phyloP scores from a whole-genome alignment of 1,140 invertebrate genomes.

The Choristoneura fumiferana region DNA sequence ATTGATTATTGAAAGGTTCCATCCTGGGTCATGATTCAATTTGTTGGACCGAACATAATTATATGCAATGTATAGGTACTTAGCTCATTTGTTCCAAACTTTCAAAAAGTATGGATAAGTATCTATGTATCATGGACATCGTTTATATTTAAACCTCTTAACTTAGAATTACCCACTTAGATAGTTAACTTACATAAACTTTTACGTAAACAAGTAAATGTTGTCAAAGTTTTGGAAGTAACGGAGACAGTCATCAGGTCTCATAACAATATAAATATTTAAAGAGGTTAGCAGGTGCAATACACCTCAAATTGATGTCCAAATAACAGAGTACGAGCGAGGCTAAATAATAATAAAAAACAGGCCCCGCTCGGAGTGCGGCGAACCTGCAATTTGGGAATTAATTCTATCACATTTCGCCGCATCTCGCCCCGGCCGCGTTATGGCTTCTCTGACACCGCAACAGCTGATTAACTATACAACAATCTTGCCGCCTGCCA shows the following conservation, averaged over 20 bases:
- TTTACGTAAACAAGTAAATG: constrained; percentile 22
- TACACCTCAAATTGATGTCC: constrained; percentile 56
- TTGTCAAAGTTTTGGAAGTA: constrained; percentile 39
- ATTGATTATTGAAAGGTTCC: too few relatives aligned
- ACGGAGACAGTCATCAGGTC: constrained; percentile 30
- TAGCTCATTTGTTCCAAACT: too few relatives aligned
- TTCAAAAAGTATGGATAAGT: too few relatives aligned
- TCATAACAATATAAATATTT: constrained; percentile 61
- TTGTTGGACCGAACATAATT: too few relatives aligned
- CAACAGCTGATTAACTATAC: constrained; percentile 55
- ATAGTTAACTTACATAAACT: background rate
- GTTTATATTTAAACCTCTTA: too few relatives aligned
- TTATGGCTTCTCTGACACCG: constrained; percentile 47
- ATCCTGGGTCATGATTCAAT: too few relatives aligned
- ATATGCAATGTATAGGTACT: too few relatives aligned
- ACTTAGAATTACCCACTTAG: too few relatives aligned
- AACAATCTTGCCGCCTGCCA: constrained; percentile 48
- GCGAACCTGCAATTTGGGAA: constrained; percentile 57
- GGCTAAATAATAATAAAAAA: constrained; percentile 53
- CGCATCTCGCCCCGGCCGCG: constrained; percentile 40
- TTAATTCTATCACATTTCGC: constrained; percentile 66
- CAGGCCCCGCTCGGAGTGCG: constrained; percentile 37
- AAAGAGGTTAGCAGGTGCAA: constrained; percentile 62
- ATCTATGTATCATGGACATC: too few relatives aligned
- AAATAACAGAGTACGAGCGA: constrained; percentile 57